Evolutionary conservation across 2,113 vertebrate species (phyloP).

Genomic region (Phylloscopus trochilus): DNA sequence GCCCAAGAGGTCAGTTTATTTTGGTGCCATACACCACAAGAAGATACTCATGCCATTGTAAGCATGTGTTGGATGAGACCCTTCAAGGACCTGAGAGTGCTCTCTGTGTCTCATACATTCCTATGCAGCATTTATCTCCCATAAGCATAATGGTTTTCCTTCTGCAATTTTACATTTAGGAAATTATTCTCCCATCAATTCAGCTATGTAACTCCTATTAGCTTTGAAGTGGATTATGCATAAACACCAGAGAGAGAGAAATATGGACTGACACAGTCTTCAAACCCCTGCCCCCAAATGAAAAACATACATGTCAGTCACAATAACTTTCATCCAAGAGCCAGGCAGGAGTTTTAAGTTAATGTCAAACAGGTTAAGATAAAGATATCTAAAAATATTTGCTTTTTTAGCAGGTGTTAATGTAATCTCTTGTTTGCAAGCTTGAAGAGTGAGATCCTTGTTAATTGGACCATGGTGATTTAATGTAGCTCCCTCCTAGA

Average conservation of each 20-base stretch:
- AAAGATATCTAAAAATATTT: slow-evolving; percentile 70
- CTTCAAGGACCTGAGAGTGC: neutral
- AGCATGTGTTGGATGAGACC: neutral
- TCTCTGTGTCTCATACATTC: neutral
- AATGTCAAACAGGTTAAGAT: slow-evolving; percentile 63
- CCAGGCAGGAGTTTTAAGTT: slow-evolving; percentile 23
- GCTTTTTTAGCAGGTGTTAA: slow-evolving; percentile 68
- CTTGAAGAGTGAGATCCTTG: slow-evolving; percentile 53
- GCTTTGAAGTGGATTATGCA: slow-evolving; percentile 32
- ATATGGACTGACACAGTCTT: neutral
- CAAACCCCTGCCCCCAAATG: neutral
- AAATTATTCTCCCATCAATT: neutral
- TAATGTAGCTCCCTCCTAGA: neutral
- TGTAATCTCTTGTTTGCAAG: slow-evolving; percentile 62
- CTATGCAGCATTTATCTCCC: neutral
- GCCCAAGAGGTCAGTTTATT: neutral
- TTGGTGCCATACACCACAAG: neutral
- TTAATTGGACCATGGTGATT: slow-evolving; percentile 72
- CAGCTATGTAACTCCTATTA: neutral
- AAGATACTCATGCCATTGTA: neutral
- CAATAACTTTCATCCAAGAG: neutral
- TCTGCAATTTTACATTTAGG: slow-evolving; percentile 39
- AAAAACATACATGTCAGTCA: slow-evolving; percentile 45
- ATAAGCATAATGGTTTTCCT: slow-evolving; percentile 24
- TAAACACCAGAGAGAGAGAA: slow-evolving; percentile 13